A percentile compares a stretch with the other conserved stretches of the same genome.
Evolutionary conservation across 2,113 vertebrate species (phyloP).

Genomic region (Odobenus rosmarus): DNA sequence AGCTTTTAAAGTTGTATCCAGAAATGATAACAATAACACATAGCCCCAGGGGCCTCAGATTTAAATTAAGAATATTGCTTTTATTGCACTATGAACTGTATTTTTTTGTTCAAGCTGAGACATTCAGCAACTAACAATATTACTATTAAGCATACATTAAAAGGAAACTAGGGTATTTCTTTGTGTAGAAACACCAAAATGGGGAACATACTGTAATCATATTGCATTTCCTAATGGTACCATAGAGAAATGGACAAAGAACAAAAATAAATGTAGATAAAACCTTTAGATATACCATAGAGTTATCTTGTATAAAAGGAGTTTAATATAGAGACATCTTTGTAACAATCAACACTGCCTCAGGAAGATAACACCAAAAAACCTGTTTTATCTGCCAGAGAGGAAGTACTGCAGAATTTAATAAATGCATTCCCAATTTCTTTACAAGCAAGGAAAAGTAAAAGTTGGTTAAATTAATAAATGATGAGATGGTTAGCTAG

Average conservation of each 20-base stretch:
- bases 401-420: neutral
- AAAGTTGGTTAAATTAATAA: slow-evolving; percentile 44
- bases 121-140: slow-evolving; percentile 60
- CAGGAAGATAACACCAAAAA: slow-evolving; percentile 32
- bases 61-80: slow-evolving; percentile 74
- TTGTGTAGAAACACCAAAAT: slow-evolving; percentile 59
- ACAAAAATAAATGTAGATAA: slow-evolving; percentile 49
- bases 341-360: slow-evolving; percentile 38
- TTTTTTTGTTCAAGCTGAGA: slow-evolving; percentile 58
- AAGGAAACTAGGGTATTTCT: slow-evolving; percentile 50
- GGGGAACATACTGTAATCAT: slow-evolving; percentile 40
- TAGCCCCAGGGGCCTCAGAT: slow-evolving; percentile 4
- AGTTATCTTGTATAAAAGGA: slow-evolving; percentile 42
- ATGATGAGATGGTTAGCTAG: neutral
- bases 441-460: slow-evolving; percentile 28
- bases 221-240: slow-evolving; percentile 54
- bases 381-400: neutral
- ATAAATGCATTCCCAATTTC: slow-evolving; percentile 22
- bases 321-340: slow-evolving; percentile 50
- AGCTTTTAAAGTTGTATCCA: slow-evolving; percentile 52
- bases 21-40: slow-evolving; percentile 51
- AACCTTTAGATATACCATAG: slow-evolving; percentile 46
- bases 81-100: slow-evolving; percentile 62
- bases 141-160: slow-evolving; percentile 45
- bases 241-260: slow-evolving; percentile 67